Conservation (phyloP, 2,113 vertebrate genomes). For the Aldabrachelys gigantea region DNA sequence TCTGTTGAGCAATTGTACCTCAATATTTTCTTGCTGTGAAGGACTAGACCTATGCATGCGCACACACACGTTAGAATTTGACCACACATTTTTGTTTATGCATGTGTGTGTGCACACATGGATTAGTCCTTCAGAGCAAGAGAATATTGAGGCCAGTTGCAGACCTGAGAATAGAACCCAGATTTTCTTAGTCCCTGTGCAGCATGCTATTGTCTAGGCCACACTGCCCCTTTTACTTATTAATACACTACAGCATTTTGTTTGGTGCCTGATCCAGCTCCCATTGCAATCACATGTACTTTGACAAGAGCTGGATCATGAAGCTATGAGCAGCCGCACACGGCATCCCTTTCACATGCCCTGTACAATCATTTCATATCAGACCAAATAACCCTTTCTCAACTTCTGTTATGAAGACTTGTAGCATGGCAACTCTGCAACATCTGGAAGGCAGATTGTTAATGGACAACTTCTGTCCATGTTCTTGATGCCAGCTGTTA, state of each 20-base stretch:
- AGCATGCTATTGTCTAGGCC: neutral
- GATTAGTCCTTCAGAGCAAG: neutral
- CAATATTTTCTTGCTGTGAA: neutral
- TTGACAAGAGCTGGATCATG: neutral
- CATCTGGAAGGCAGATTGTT: neutral
- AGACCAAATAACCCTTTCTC: neutral
- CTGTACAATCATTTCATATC: neutral
- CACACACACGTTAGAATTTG: neutral
- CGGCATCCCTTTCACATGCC: neutral
- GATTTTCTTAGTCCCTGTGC: neutral
- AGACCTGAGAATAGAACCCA: neutral
- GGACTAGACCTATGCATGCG: neutral
- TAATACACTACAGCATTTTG: neutral
- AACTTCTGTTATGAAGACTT: neutral
- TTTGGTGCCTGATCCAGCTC: neutral
- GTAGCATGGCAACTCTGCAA: neutral
- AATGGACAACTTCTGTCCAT: neutral
- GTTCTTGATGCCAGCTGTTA: neutral
- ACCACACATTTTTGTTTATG: neutral
- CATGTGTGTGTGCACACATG: neutral
- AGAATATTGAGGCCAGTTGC: neutral
- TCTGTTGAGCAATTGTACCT: neutral
- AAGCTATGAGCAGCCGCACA: neutral
- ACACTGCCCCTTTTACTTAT: neutral
- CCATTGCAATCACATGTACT: neutral